Conservation (phyloP, 2,113 vertebrate genomes). For the Chauna torquata region DNA sequence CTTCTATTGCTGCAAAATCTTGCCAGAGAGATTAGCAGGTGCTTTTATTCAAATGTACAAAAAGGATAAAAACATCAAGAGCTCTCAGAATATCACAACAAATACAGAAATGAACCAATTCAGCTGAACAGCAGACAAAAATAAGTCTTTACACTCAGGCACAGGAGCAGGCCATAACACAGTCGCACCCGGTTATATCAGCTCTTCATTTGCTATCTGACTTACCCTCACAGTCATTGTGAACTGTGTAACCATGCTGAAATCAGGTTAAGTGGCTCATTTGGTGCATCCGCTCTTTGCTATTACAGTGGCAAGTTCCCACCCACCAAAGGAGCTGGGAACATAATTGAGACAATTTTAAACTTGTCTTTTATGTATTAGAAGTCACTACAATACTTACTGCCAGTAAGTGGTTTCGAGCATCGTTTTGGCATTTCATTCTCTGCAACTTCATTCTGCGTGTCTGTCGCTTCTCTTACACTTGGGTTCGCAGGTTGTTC, state of each 20-base stretch:
- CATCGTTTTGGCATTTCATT: not conserved
- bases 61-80: constrained; percentile 22
- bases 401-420: constrained; percentile 19
- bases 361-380: not conserved
- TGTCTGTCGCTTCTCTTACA: constrained; percentile 10
- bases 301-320: not conserved
- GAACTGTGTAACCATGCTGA: not conserved
- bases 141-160: not conserved
- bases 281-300: not conserved
- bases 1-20: not conserved
- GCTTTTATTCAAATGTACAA: constrained; percentile 2
- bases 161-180: not conserved
- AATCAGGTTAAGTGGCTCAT: not conserved
- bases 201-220: not conserved
- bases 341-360: not conserved
- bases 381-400: constrained; percentile 67
- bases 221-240: not conserved
- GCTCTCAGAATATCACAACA: not conserved
- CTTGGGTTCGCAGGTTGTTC: not conserved
- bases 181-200: not conserved
- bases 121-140: constrained; percentile 5
- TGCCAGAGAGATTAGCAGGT: not conserved
- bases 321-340: not conserved
- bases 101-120: not conserved
- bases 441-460: not conserved